Evolutionary conservation across 2,113 vertebrate genomes (phyloP).

Genomic region (Sorex araneus): DNA sequence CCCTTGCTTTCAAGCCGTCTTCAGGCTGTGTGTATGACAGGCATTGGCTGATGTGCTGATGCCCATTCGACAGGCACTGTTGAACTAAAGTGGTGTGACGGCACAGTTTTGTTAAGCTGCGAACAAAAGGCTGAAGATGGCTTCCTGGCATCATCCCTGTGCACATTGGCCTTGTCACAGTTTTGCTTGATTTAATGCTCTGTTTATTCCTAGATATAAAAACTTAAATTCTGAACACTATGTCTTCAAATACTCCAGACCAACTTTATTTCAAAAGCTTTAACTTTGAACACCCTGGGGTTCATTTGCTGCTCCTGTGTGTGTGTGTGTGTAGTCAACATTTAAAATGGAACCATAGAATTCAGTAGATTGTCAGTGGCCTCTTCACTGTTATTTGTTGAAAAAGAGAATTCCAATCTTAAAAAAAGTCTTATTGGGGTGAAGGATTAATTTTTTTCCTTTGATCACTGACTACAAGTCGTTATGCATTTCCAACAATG

Average conservation of each 20-base stretch:
- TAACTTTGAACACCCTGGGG: conserved; percentile 80
- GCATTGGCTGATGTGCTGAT: conserved; percentile 95
- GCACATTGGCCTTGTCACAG: conserved; percentile 96
- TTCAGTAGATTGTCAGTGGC: conserved; percentile 86
- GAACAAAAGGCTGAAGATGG: conserved; percentile 97
- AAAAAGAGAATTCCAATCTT: conserved; percentile 88
- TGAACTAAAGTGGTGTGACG: conserved; percentile 99
- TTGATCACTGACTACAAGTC: conserved; percentile 90
- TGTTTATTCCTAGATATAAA: conserved; percentile 97
- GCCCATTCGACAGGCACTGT: conserved; percentile 96
- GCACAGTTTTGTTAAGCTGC: conserved; percentile 99
- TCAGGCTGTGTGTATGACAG: conserved; percentile 93
- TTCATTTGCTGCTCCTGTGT: conserved; percentile 76
- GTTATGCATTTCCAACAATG: conserved; percentile 89
- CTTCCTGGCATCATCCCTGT: conserved; percentile 93
- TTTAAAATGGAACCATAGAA: conserved; percentile 84
- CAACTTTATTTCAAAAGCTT: conserved; percentile 90
- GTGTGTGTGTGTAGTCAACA: conserved; percentile 73
- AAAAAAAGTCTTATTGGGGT: conserved; percentile 88
- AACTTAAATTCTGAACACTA: conserved; percentile 93
- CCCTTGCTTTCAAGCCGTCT: conserved; percentile 91
- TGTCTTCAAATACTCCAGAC: conserved; percentile 87
- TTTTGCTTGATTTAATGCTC: conserved; percentile 98
- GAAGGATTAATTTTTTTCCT: conserved; percentile 90
- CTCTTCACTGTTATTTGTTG: conserved; percentile 88